These are phyloP conservation scores for Mohoua ochrocephala DNA, from an alignment of 2,113 vertebrate species.

Conservation along the genomic window DNA sequence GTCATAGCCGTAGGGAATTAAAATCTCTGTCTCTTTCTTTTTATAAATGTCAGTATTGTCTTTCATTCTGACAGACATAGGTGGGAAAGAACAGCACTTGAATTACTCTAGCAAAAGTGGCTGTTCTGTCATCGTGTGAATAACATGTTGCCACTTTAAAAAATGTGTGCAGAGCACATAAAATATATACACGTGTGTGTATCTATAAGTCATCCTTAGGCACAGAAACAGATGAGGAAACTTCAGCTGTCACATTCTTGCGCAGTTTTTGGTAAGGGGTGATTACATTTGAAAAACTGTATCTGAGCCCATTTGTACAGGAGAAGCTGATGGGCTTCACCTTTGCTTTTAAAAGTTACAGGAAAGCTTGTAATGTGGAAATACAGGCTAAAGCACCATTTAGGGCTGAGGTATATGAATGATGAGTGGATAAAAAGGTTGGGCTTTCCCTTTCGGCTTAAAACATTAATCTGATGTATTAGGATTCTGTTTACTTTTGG, in stretches of 20 bases:
- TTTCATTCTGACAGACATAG: neutral
- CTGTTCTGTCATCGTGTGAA: neutral
- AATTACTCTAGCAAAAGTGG: neutral
- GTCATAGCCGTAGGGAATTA: neutral
- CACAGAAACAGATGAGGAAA: neutral
- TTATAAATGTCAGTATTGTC: neutral
- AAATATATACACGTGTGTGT: rapidly evolving
- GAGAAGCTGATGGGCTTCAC: neutral
- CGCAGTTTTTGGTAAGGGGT: neutral
- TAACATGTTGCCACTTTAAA: neutral
- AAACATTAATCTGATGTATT: neutral
- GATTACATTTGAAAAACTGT: neutral
- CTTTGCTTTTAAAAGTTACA: neutral
- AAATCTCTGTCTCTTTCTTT: neutral
- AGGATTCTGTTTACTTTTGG: neutral
- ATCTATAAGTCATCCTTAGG: neutral
- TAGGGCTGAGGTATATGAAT: neutral
- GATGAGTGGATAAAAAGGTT: neutral
- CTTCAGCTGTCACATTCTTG: neutral
- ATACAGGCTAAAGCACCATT: rapidly evolving
- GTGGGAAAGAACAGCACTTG: neutral
- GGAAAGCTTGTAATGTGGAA: neutral
- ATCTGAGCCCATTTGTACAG: neutral
- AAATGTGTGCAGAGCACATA: neutral
- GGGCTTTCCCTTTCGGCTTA: neutral